Evolutionary conservation across 2,888 invertebrate species (phyloP).

Genomic region (Crioceris asparagi): DNA sequence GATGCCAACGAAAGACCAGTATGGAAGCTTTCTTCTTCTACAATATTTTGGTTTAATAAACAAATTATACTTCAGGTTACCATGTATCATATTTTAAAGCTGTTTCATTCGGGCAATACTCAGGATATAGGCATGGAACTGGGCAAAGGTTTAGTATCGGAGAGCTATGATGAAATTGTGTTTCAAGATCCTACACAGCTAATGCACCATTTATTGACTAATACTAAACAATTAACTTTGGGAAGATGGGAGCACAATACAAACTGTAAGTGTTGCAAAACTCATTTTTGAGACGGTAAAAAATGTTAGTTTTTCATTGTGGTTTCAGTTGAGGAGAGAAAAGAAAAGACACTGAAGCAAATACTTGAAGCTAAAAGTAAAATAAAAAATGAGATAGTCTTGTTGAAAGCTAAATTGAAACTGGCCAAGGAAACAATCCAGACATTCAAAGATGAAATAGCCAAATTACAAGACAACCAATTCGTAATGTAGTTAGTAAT

Average conservation of each 20-base stretch:
- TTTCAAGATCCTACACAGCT: slow-evolving; percentile 83
- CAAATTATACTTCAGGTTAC: slow-evolving; percentile 65
- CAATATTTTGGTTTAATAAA: no score
- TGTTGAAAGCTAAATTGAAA: slow-evolving; percentile 75
- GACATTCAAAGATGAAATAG: slow-evolving; percentile 69
- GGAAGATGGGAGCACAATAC: slow-evolving; percentile 76
- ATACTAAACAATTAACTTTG: slow-evolving; percentile 60
- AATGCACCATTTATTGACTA: slow-evolving; percentile 80
- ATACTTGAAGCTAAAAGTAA: slow-evolving; percentile 71
- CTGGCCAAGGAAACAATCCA: slow-evolving; percentile 77
- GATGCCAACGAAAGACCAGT: slow-evolving; percentile 93
- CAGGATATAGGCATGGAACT: slow-evolving; percentile 54
- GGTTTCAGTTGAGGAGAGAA: slow-evolving; percentile 79
- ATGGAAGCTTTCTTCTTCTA: no score
- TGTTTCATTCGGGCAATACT: slow-evolving; percentile 72
- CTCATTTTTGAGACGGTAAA: no score
- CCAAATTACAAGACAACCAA: slow-evolving; percentile 36
- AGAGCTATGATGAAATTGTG: slow-evolving; percentile 92
- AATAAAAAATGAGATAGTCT: slow-evolving; percentile 69
- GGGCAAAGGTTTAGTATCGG: slow-evolving; percentile 71
- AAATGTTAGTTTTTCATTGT: no score
- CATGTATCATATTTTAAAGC: slow-evolving; percentile 85
- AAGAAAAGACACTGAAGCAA: slow-evolving; percentile 65
- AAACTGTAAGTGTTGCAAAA: slow-evolving; percentile 65
- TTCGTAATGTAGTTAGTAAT: slow-evolving; percentile 16